A percentile compares a stretch with the other conserved stretches of the same genome.
phyloP scores from a whole-genome alignment of 2,888 invertebrate genomes.

The Proisotoma minuta region DNA sequence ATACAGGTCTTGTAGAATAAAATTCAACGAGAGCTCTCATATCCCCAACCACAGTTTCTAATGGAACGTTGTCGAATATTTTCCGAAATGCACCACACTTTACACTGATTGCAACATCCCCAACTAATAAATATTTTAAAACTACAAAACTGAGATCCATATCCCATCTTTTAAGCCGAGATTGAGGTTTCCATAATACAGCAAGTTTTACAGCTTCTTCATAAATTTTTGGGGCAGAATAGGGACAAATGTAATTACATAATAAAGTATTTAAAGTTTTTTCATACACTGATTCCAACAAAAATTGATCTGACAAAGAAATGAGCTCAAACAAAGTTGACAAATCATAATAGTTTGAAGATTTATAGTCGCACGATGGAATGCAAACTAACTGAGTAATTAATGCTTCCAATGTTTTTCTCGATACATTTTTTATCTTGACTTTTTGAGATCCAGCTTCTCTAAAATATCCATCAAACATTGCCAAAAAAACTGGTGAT shows the following conservation, averaged over 20 bases:
- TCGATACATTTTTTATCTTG: slow-evolving; percentile 22
- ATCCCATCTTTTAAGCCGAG: slow-evolving; percentile 14
- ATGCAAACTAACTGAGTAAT: slow-evolving; percentile 24
- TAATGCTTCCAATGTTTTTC: slow-evolving; percentile 15
- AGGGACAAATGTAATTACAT: slow-evolving; percentile 32
- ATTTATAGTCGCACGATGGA: neutral
- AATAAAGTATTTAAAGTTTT: slow-evolving; percentile 32
- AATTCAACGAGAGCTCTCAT: slow-evolving; percentile 29
- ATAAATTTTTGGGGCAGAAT: slow-evolving; percentile 37
- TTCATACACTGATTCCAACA: slow-evolving; percentile 29
- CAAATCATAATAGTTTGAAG: slow-evolving; percentile 12
- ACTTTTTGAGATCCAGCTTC: slow-evolving; percentile 32
- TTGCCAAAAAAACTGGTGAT: slow-evolving; percentile 39
- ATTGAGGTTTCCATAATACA: slow-evolving; percentile 22
- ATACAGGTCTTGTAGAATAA: slow-evolving; percentile 21
- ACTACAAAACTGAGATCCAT: slow-evolving; percentile 19
- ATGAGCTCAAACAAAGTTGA: slow-evolving; percentile 32
- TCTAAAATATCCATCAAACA: slow-evolving; percentile 40
- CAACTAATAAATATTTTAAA: slow-evolving; percentile 35
- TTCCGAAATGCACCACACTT: slow-evolving; percentile 34
- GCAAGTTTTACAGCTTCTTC: slow-evolving; percentile 27
- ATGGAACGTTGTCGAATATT: slow-evolving; percentile 31
- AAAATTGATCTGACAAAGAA: slow-evolving; percentile 30
- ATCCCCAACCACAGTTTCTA: slow-evolving; percentile 28
- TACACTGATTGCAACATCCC: slow-evolving; percentile 20